Conservation (phyloP, 2,113 vertebrate species). For the Phocoena phocoena region DNA sequence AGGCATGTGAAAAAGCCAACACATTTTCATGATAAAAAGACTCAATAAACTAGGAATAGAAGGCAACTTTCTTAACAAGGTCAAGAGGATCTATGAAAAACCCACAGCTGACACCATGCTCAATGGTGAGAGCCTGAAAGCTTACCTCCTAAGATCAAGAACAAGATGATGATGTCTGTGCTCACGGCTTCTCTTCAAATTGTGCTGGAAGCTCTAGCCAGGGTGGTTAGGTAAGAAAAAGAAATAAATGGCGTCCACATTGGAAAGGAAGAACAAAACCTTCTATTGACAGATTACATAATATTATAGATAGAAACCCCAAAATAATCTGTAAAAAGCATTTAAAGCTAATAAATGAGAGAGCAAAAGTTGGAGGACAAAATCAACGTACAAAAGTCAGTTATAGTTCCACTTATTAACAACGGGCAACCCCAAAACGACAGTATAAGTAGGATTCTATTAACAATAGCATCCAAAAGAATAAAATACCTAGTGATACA, state of each 20-base stretch:
- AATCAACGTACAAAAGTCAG: background rate
- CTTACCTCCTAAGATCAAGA: background rate
- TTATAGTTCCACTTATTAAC: background rate
- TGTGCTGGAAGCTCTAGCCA: background rate
- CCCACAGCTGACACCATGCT: background rate
- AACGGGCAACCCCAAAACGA: background rate
- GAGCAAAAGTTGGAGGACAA: background rate
- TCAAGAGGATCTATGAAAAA: background rate
- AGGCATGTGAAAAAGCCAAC: no score
- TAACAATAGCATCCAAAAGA: background rate
- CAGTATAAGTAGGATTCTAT: background rate
- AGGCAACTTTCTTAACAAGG: background rate
- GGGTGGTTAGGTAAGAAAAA: background rate
- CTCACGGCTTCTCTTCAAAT: background rate
- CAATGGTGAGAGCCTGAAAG: background rate
- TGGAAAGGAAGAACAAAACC: background rate
- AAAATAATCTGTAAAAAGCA: background rate
- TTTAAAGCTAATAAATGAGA: background rate
- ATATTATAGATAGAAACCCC: background rate
- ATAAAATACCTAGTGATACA: background rate
- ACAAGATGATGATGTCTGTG: rapidly evolving
- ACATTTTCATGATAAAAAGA: no score
- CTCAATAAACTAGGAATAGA: no score
- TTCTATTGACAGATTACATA: background rate
- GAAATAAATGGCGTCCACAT: background rate